Evolutionary conservation across 2,888 invertebrate genomes (phyloP), one percentile per base, ranked within the genome.

Genomic region (Mythimna albipuncta): DNA sequence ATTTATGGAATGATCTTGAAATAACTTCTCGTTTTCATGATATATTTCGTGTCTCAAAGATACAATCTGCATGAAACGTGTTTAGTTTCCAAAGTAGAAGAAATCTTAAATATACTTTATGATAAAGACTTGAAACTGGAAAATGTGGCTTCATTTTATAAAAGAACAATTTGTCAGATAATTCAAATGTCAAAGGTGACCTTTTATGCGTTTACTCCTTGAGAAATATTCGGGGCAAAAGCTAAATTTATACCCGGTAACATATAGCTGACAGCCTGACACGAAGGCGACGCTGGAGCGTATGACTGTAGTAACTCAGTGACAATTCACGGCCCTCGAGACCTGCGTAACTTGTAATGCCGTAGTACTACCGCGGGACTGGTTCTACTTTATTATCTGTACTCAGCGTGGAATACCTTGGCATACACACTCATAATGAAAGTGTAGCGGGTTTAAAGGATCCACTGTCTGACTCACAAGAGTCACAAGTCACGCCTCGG

Each of bases 391-490:
- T 82, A 84, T 74, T 84, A 79, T 80, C 77, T 81, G 71, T 52
- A 71, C 75, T 77, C 65, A 83, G 81, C 77, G 86, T 84, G 79
- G 79, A 83, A 76, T 75, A 85, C 86, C 85, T 86, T 86, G 86
- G 83, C 86, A 85, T 77, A 83, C 69, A 79, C 80, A 74, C 73
- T 61, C 71, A 75, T 67, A 72, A 77, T 73, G 75, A 85, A 82
- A 80, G 81, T 79, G 54, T 78, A 69, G 64, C 69, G 69, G 74
- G 78, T 77, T 74, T 70, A 69, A 76, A 80, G 78, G 81, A 85
- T 86, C 62, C 79, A 76, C 72, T 61, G 65, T 85, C 82, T 85
- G 70, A 73, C 47, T 83, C 85, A 85, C 73, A 63, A 77, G 64
- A 44, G 44, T 44, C 44, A 44, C 73, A 64, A 77, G 64, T 73